These are phyloP conservation scores for rat (Rattus norvegicus) DNA, from an alignment of 2,113 vertebrate species.

Conservation along the genomic window DNA sequence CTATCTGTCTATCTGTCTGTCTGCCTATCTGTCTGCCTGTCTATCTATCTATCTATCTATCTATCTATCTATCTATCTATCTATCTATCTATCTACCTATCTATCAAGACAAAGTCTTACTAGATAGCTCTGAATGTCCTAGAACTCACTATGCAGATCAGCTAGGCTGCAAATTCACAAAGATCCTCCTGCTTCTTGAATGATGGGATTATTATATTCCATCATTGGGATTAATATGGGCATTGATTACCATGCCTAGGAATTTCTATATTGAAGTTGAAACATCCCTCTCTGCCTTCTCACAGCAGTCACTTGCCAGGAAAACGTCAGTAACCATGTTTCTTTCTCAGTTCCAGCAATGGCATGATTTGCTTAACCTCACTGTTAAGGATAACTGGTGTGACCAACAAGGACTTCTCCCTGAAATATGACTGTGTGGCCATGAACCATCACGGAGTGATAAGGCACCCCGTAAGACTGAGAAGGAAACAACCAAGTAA, in stretches of 20 bases:
- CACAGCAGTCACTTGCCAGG: background rate
- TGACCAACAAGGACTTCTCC: constrained; percentile 80
- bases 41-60: background rate
- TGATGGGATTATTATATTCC: background rate
- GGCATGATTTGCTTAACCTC: constrained; percentile 50
- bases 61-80: background rate
- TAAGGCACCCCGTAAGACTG: constrained; percentile 17
- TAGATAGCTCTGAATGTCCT: too few species aligned
- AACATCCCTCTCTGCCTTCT: background rate
- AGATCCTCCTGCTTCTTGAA: background rate
- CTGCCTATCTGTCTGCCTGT: background rate
- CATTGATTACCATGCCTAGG: background rate
- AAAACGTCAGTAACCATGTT: background rate
- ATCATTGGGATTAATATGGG: background rate
- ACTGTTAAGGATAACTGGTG: constrained; percentile 71
- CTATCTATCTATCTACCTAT: background rate
- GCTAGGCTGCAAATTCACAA: background rate
- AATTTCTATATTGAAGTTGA: background rate
- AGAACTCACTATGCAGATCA: background rate
- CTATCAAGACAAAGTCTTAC: background rate
- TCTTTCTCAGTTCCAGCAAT: constrained; percentile 73
- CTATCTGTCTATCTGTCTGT: background rate
- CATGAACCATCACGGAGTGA: background rate
- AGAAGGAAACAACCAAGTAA: constrained; percentile 68
- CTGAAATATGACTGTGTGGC: constrained; percentile 76